Conservation (phyloP, 2,113 vertebrate species). For the Colossoma macropomum region DNA sequence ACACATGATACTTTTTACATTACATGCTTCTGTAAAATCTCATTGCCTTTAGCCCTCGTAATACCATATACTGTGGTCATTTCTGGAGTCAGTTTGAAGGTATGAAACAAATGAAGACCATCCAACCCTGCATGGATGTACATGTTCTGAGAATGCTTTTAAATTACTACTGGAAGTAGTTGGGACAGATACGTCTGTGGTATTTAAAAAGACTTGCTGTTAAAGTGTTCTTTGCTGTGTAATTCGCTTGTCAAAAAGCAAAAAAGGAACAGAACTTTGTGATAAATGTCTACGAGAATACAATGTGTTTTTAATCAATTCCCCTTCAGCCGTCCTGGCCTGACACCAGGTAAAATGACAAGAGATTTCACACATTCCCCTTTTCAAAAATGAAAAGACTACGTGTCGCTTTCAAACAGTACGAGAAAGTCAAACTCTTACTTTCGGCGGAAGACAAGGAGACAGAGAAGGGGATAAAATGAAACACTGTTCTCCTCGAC, state of each 20-base stretch:
- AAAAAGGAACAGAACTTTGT: not conserved
- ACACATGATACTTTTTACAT: no score
- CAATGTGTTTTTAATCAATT: not conserved
- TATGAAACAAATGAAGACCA: no score
- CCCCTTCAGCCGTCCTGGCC: conserved; percentile 5
- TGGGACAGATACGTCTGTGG: not conserved
- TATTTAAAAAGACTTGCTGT: not conserved
- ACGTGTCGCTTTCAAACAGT: conserved; percentile 28
- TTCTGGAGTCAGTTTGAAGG: no score
- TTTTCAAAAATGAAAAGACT: conserved; percentile 24
- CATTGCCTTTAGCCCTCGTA: no score
- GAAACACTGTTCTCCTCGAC: not conserved
- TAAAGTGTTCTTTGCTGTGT: not conserved
- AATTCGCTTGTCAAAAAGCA: not conserved
- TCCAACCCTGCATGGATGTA: not conserved
- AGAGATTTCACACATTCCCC: not conserved
- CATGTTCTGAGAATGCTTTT: no score
- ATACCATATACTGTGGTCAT: no score
- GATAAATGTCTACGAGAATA: conserved; percentile 1
- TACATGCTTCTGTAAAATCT: no score
- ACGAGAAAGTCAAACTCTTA: conserved; percentile 6
- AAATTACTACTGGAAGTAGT: not conserved
- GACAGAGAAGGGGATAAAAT: not conserved
- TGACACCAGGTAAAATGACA: conserved; percentile 6
- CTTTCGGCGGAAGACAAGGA: conserved; percentile 3